Evolutionary conservation across 2,113 vertebrate species (phyloP), one percentile per base, ranked within the genome.

Genomic region (Neoarius graeffei): DNA sequence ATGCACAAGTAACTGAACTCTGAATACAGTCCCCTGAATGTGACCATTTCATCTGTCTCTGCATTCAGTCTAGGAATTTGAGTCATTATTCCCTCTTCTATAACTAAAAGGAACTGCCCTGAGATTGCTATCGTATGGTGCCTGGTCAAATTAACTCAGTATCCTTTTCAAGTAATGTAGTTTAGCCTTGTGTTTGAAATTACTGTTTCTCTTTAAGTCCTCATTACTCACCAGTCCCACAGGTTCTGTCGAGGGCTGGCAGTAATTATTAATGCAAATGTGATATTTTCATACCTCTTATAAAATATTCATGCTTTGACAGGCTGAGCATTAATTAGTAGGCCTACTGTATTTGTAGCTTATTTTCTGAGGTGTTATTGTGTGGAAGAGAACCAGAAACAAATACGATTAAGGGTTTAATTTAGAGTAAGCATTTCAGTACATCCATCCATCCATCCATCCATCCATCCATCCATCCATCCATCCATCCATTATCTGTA

Each of bases 181-280:
- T 66, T 57, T 69, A 81, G 52, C 4, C 20, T 57, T 71, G 64
- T 4, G 25, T 81, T 76, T 57, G 8, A 62, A 73, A 83, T 67
- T 7, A 7, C 81, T 57, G n/a, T 85, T 77, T 59, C 35, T 74
- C 57, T 74, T 56, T 14, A 50, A 81, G 59, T 77, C 74, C 66
- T 67, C 69, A 35, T 89, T 77, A 83, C 81, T 90, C 73, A 19
- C 57, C 54, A 59, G n/a, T 54, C 27, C 81, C 80, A 19, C 87
- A 81, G 62, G 83, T 71, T 66, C 62, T 84, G 30, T 64, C 56
- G 81, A 89, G 73, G 50, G 71, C 74, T 85, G 87, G 69, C 87
- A 88, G 87, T 88, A 88, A 92, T 93, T 91, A 94, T 92, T 93
- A 85, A 94, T 94, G 93, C 88, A 93, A 92, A 95, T 94, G 73